Evolutionary conservation across 2,888 invertebrate species (phyloP).

Genomic region (Falcaria lacertinaria): DNA sequence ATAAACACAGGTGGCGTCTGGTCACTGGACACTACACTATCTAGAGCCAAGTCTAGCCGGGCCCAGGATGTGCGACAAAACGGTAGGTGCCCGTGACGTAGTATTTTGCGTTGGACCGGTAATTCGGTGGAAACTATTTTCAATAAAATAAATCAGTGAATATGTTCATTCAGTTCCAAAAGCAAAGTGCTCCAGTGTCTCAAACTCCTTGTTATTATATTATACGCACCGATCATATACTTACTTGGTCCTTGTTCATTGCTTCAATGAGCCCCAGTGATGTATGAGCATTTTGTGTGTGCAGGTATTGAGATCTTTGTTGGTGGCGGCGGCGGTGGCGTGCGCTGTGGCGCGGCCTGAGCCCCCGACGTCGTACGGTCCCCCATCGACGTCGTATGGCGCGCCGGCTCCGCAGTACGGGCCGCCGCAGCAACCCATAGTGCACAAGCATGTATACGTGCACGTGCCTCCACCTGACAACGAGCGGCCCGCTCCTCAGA

Average conservation of each 20-base stretch:
- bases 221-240: constrained; percentile 5
- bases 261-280: not conserved
- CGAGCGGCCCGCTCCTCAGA: constrained; percentile 84
- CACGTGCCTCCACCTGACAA: constrained; percentile 94
- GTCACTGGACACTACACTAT: constrained; percentile 68
- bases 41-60: constrained; percentile 54
- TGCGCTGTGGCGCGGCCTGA: constrained; percentile 76
- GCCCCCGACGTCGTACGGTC: constrained; percentile 79
- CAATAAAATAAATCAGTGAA: constrained; percentile 10
- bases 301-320: constrained; percentile 69
- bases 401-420: constrained; percentile 84
- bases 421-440: constrained; percentile 85
- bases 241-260: not conserved
- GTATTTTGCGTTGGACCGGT: constrained; percentile 33
- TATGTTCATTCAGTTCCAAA: constrained; percentile 5
- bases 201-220: constrained; percentile 7
- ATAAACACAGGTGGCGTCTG: constrained; percentile 73
- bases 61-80: constrained; percentile 72
- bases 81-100: constrained; percentile 56
- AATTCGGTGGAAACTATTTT: constrained; percentile 35
- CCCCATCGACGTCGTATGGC: constrained; percentile 72
- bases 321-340: constrained; percentile 61
- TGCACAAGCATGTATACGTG: constrained; percentile 95
- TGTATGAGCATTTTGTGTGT: constrained; percentile 37
- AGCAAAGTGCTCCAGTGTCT: constrained; percentile 19